Evolutionary conservation across 2,797 vertebrate species (phyloP), one percentile per base, ranked within the genome.

Genomic region (Schizothorax lantsangensis): DNA sequence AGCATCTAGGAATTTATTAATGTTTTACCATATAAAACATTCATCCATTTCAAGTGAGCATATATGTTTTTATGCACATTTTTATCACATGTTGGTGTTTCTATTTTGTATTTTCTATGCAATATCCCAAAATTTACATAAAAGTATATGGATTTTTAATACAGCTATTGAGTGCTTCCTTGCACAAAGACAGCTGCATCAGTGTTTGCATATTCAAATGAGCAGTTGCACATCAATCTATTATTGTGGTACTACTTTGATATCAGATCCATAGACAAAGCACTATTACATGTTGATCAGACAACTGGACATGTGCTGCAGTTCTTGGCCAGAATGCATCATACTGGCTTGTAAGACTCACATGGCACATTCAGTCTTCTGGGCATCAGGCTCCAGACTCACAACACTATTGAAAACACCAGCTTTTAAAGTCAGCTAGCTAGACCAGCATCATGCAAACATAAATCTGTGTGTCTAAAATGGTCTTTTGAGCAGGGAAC

Each of bases 1-100:
- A 75, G 73, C 7, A 49, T 75, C 15, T 6, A 59, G 15, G 77
- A 79, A 59, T 79, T 43, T 43, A 62, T 26, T 62, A 59, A 79
- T 62, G 30, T 57, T 19, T 77, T 36, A 52, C 15, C 14, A 21
- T 38, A 78, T 40, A n/a, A 59, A 43, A 79, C 14, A 8, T 62
- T 62, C 4, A 62, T 62, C 36, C 33, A 59, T 12, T 36, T 62
- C n/a, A 43, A 26, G 8, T 23, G 6, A 15, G 36, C 54, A 26
- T 43, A 2, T 43, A 5, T 8, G 43, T 62, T 54, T 54, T 40
- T n/a, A 59, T 59, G 52, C 52, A 40, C 0, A 38, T 59, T 79
- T n/a, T 26, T 0, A 59, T n/a, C 21, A 10, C 21, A 59, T 15
- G 12, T 59, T 78, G 52, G 33, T 57, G 52, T 57, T 57, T 14